Percentiles rank a stretch among this genome's conserved stretches.
These are phyloP conservation scores for Electrophaes corylata DNA, from an alignment of 2,888 invertebrate species.

Conservation along the genomic window DNA sequence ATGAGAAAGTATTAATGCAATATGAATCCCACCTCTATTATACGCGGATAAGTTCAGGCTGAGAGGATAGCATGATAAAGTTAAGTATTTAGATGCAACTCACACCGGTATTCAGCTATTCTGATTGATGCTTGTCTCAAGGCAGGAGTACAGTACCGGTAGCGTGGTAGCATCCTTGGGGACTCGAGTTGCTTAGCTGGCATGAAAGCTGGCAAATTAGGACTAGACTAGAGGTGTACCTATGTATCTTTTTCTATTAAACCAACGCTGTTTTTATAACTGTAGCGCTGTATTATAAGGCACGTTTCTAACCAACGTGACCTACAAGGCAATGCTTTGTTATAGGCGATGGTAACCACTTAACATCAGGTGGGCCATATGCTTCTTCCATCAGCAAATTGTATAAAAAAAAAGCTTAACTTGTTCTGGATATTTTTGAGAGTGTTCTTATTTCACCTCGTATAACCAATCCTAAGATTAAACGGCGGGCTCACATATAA, in stretches of 20 bases:
- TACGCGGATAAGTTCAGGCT: slow-evolving; percentile 18
- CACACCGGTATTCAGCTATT: slow-evolving; percentile 35
- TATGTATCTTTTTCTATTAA: too few species aligned
- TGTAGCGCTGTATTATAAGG: too few species aligned
- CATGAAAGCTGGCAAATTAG: slow-evolving; percentile 7
- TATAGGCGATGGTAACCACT: background rate
- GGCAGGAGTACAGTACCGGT: background rate
- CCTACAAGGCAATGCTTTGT: background rate
- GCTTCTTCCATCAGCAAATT: too few species aligned
- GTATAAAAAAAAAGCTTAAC: too few species aligned
- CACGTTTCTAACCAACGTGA: too few species aligned
- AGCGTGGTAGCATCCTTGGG: slow-evolving; percentile 7
- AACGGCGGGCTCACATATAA: too few species aligned
- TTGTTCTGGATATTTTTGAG: too few species aligned
- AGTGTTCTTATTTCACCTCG: too few species aligned
- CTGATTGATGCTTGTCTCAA: slow-evolving; percentile 38
- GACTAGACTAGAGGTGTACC: background rate
- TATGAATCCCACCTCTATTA: slow-evolving; percentile 22
- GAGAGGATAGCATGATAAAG: slow-evolving; percentile 30
- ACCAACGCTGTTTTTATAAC: too few species aligned
- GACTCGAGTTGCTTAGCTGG: slow-evolving; percentile 7
- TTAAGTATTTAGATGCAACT: slow-evolving; percentile 33
- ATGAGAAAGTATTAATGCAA: background rate
- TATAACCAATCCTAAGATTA: too few species aligned
- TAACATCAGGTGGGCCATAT: background rate